Percentiles rank a stretch among this genome's conserved stretches.
Evolutionary conservation across 2,797 vertebrate genomes (phyloP).

Genomic region (Jordanella pulchra): DNA sequence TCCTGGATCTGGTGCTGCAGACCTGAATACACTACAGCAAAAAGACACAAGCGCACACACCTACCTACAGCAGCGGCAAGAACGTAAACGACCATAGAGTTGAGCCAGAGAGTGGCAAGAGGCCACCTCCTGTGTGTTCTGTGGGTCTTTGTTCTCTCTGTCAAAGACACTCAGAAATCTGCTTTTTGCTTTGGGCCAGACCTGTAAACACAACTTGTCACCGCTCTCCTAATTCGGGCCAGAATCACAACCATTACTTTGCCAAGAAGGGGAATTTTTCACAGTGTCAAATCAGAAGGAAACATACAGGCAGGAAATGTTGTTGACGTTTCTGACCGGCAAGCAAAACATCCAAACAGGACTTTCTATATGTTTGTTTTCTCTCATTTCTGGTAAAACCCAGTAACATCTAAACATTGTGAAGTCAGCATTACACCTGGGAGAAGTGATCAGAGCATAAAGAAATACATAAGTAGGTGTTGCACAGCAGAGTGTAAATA

Average conservation of each 20-base stretch:
- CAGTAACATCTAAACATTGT: conserved; percentile 36
- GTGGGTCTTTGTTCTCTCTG: conserved; percentile 65
- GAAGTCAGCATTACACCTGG: conserved; percentile 24
- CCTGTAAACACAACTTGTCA: conserved; percentile 64
- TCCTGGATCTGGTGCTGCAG: conserved; percentile 12
- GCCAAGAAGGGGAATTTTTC: conserved; percentile 56
- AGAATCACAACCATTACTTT: conserved; percentile 48
- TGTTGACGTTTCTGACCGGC: conserved; percentile 11
- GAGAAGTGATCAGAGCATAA: conserved; percentile 40
- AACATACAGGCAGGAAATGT: conserved; percentile 27
- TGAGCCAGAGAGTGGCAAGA: conserved; percentile 56
- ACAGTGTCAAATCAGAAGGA: conserved; percentile 40
- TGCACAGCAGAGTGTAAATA: conserved; percentile 40
- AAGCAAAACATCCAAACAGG: conserved; percentile 18
- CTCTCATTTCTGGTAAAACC: conserved; percentile 15
- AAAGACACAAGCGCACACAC: conserved; percentile 29
- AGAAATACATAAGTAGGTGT: conserved; percentile 35
- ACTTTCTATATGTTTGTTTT: conserved; percentile 18
- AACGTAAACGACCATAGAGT: conserved; percentile 65
- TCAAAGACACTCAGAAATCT: conserved; percentile 63
- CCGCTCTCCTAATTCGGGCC: conserved; percentile 59
- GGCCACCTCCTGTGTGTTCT: conserved; percentile 64
- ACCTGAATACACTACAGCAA: conserved; percentile 30
- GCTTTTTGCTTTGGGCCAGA: conserved; percentile 44
- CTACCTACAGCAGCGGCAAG: conserved; percentile 55